A percentile compares a stretch with the other conserved stretches of the same genome.
These are phyloP conservation scores for Drosophila mulleri DNA, from an alignment of 2,888 invertebrate species.

Conservation along the genomic window DNA sequence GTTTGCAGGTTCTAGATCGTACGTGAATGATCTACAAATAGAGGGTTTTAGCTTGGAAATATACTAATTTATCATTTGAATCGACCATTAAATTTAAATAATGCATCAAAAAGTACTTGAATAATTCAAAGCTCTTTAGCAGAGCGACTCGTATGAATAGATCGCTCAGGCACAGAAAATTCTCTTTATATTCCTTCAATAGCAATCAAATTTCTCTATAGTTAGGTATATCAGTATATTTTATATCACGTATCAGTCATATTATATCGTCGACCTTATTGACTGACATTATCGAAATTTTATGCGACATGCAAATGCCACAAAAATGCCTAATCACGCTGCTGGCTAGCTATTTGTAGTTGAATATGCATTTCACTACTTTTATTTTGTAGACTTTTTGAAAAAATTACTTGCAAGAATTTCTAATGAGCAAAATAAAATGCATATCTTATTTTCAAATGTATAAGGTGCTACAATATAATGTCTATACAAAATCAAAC, in stretches of 20 bases:
- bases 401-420: neutral
- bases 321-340: neutral
- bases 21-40: neutral
- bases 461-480: too few species aligned
- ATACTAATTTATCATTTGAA: neutral
- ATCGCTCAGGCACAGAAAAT: too few species aligned
- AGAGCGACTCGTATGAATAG: neutral
- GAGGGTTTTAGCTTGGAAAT: neutral
- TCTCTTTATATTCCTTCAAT: neutral
- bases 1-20: neutral
- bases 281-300: constrained; percentile 1
- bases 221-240: neutral
- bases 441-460: neutral
- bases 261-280: neutral
- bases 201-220: neutral
- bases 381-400: too few species aligned
- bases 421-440: neutral
- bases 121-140: constrained; percentile 4
- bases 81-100: constrained; percentile 3
- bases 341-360: too few species aligned
- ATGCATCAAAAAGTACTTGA: neutral
- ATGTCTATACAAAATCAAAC: neutral
- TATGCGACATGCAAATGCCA: constrained; percentile 23
- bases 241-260: neutral
- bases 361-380: neutral